phyloP scores from a whole-genome alignment of 2,113 vertebrate genomes.

The Sceloporus undulatus region DNA sequence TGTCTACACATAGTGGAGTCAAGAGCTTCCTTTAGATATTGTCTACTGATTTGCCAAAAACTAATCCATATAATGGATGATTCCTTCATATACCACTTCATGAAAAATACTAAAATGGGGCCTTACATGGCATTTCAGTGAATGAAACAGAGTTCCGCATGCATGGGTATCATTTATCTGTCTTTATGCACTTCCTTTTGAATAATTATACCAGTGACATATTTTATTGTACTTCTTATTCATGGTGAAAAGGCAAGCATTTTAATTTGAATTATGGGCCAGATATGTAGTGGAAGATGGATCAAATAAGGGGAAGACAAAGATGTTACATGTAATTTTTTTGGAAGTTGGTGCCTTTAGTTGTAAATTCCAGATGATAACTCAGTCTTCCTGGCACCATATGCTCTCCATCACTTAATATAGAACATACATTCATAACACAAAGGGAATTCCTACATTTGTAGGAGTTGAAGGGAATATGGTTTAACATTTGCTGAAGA shows the following conservation, averaged over 20 bases:
- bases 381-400: slow-evolving; percentile 24
- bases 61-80: neutral
- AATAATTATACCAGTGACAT: neutral
- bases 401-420: neutral
- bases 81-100: neutral
- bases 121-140: neutral
- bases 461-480: slow-evolving; percentile 22
- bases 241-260: slow-evolving; percentile 18
- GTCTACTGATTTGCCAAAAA: neutral
- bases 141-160: neutral
- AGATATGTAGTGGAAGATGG: neutral
- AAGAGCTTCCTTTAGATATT: neutral
- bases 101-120: neutral
- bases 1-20: neutral
- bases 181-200: neutral
- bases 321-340: neutral
- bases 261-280: neutral
- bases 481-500: slow-evolving; percentile 13
- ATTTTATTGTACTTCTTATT: slow-evolving; percentile 7
- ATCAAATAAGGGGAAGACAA: slow-evolving; percentile 29
- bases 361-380: slow-evolving; percentile 13
- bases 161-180: neutral
- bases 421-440: neutral
- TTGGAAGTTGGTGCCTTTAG: neutral
- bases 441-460: slow-evolving; percentile 46